phyloP scores from a whole-genome alignment of 1,140 invertebrate species.

The Anthonomus grandis region DNA sequence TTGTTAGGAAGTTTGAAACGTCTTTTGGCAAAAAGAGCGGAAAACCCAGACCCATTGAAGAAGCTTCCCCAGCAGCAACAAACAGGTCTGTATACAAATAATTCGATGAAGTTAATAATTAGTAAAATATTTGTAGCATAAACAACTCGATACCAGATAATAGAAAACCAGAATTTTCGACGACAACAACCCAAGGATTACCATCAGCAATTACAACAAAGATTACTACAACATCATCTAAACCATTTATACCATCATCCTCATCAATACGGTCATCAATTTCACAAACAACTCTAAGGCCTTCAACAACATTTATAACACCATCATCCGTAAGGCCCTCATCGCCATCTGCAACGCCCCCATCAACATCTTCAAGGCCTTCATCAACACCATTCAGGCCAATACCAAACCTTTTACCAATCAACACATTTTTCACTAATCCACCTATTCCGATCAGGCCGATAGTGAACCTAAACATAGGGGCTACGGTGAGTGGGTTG shows the following conservation, averaged over 20 bases:
- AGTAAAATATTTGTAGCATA: too few species aligned
- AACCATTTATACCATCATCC: not conserved
- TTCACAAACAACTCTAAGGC: conserved; percentile 2
- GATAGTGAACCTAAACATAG: conserved; percentile 28
- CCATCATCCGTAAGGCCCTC: conserved; percentile 5
- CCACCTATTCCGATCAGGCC: conserved; percentile 25
- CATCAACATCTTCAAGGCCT: not conserved
- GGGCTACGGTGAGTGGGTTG: conserved; percentile 30
- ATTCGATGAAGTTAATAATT: too few species aligned
- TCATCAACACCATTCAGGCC: too few species aligned
- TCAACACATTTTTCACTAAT: conserved; percentile 28
- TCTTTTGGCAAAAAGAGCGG: conserved; percentile 16
- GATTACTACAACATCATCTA: conserved; percentile 5
- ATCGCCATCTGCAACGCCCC: conserved; percentile 9
- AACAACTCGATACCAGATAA: too few species aligned
- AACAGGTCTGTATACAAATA: too few species aligned
- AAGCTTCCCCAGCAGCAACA: too few species aligned
- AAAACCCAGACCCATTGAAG: too few species aligned
- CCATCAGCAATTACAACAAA: too few species aligned
- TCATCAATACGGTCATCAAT: not conserved
- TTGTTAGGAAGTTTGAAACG: conserved; percentile 47
- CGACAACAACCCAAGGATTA: too few species aligned
- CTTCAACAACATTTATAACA: too few species aligned
- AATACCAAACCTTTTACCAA: conserved; percentile 6
- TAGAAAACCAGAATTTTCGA: too few species aligned